Base-by-base conservation (phyloP, 2,113 vertebrate genomes). In the Dicerorhinus sumatrensis region DNA sequence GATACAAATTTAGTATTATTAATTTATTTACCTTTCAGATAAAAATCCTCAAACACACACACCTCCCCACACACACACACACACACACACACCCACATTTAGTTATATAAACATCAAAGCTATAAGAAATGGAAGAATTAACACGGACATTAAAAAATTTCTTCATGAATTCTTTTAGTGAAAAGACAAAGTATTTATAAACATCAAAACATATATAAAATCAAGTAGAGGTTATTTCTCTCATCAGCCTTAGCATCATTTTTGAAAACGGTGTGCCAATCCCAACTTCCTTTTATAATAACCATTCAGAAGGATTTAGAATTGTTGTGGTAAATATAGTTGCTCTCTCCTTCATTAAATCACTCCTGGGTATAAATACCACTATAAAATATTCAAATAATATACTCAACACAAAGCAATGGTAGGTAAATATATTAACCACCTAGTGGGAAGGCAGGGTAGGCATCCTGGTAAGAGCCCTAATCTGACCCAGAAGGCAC, bases 121-220 rank as follows among this genome's bases (percentile, higher is more conserved):
- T 73, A 23, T 70, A 60, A 63, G 63, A 91, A 36, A 54, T 54
- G 6, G 17, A 70, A 31, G 31, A 46, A 42, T 46, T 31, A 73
- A 90, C 18, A 23, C n/a, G 25, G 23, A 29, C 16, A 48, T 36
- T 36, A 29, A 77, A 79, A 23, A 31, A 27, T 70, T 46, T 46
- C 63, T 63, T 69, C n/a, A 46, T 48, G 60, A 82, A 92, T 8
- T n/a, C 21, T 82, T 93, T 62, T 11, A 42, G 42, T 56, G 92
- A 60, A 93, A 95, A 88, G 46, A 69, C 1, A 54, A 94, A 92
- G 29, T 36, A 77, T 46, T 82, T 56, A 60, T 76, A 96, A 75
- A 54, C 20, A 75, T 67, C 8, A 39, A 90, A 76, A 62, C 6
- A 42, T 13, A 77, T 1, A 51, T 46, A 36, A 85, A 67, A 46